phyloP scores from a whole-genome alignment of 2,888 invertebrate species.

The Tribolium freemani region DNA sequence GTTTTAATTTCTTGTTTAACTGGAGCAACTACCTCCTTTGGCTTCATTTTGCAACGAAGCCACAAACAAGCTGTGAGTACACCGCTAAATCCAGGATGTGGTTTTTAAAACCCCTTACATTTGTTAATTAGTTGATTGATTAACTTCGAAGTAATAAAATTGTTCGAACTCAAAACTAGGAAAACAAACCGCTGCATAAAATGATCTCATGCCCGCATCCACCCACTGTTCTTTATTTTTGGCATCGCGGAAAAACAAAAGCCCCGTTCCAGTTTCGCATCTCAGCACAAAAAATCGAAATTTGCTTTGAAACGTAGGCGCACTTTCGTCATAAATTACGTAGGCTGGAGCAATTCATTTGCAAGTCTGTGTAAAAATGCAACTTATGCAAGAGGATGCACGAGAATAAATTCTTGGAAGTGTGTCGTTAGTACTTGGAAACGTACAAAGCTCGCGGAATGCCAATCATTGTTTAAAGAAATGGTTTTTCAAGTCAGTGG shows the following conservation, averaged over 20 bases:
- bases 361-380: constrained; percentile 10
- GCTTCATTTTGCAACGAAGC: too few species aligned
- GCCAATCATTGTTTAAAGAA: constrained; percentile 43
- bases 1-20: too few species aligned
- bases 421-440: constrained; percentile 21
- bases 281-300: neutral
- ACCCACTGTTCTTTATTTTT: constrained; percentile 27
- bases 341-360: constrained; percentile 22
- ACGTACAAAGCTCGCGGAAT: neutral
- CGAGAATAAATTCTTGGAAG: constrained; percentile 25
- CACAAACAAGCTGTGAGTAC: too few species aligned
- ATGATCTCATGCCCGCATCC: constrained; percentile 18
- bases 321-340: constrained; percentile 21
- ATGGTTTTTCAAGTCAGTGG: constrained; percentile 31
- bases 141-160: too few species aligned
- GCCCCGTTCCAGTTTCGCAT: neutral
- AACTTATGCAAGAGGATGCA: constrained; percentile 30
- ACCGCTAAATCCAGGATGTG: too few species aligned
- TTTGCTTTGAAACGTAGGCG: neutral
- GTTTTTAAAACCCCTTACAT: too few species aligned
- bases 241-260: constrained; percentile 2
- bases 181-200: neutral
- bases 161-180: too few species aligned
- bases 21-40: too few species aligned
- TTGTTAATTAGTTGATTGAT: too few species aligned